Evolutionary conservation across 1,140 invertebrate species (phyloP).

Genomic region (Papilio glaucus): DNA sequence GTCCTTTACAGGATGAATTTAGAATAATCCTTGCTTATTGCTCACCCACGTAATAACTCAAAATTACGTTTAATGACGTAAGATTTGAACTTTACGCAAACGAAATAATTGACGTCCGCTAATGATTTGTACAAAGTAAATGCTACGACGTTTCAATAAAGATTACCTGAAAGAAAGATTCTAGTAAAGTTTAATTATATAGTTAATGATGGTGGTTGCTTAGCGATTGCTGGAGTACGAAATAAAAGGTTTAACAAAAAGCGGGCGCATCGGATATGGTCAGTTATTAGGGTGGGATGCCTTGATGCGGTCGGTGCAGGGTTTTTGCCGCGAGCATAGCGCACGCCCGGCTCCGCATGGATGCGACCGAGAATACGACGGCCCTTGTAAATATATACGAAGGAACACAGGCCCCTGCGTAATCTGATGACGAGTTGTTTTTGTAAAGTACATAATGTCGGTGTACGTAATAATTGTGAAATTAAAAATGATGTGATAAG

Average conservation of each 20-base stretch:
- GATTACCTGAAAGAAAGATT: slow-evolving; percentile 14
- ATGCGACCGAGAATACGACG: not conserved
- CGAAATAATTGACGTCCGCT: no score
- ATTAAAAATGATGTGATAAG: slow-evolving; percentile 15
- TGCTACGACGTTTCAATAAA: not conserved
- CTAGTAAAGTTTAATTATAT: slow-evolving; percentile 30
- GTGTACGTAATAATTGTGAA: slow-evolving; percentile 30
- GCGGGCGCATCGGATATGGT: slow-evolving; percentile 57
- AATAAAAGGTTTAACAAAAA: slow-evolving; percentile 46
- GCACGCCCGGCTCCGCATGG: slow-evolving; percentile 16
- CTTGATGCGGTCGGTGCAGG: slow-evolving; percentile 38
- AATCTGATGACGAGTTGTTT: slow-evolving; percentile 23
- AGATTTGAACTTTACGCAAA: no score
- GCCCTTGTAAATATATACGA: slow-evolving; percentile 17
- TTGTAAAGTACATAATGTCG: slow-evolving; percentile 7
- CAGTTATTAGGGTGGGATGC: slow-evolving; percentile 64
- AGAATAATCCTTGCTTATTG: no score
- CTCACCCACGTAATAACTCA: no score
- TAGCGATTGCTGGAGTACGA: slow-evolving; percentile 25
- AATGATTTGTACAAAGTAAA: not conserved
- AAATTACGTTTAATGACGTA: no score
- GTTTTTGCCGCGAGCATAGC: slow-evolving; percentile 59
- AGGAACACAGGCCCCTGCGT: not conserved
- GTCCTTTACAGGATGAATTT: no score
- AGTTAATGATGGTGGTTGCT: slow-evolving; percentile 26